Evolutionary conservation across 2,888 invertebrate species (phyloP), one percentile per base, ranked within the genome.

Genomic region (Lochmaea crataegi): DNA sequence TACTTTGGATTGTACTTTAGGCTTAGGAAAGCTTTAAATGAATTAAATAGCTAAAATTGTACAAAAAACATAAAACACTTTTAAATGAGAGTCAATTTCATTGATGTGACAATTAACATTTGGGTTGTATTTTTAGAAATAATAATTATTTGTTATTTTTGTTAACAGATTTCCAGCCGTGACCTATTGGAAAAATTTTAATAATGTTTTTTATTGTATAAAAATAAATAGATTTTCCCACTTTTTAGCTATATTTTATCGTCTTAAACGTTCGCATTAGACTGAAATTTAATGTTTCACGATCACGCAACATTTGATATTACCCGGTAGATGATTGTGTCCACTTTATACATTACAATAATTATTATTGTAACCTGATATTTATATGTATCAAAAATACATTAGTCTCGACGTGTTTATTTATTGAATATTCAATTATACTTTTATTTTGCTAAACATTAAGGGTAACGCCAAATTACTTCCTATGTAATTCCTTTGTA

Each of bases 241-340:
- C 16, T 42, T 45, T 38, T 18, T 42, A 42, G 45, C 45, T 18
- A 64, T 18, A 64, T 45, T 64, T 64, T 42, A 48, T 64, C 38
- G 10, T 11, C 64, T 16, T 42, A 18, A 42, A 41, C 14, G 41
- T 63, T 64, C 32, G 14, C 22, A 42, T 64, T 41, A 16, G 22
- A 42, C 10, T 42, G 11, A 64, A 64, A 61, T 11, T 12, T 64
- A 42, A 45, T 45, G 22, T n/a, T 64, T 64, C 16, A 3, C 10
- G 18, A 64, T 64, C 64, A 64, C 45, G 64, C 64, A 64, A 18
- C 64, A 42, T 48, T 48, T 22, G 18, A 61, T 16, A 45, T 26
- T 9, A 22, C 7, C 12, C 5, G 45, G 16, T n/a, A 51, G 10
- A 51, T 16, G 51, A 9, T 65, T 26, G 38, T 65, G 6, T 53